Evolutionary conservation across 2,888 invertebrate genomes (phyloP), one percentile per base, ranked within the genome.

Genomic region (Yponomeuta malinellus): DNA sequence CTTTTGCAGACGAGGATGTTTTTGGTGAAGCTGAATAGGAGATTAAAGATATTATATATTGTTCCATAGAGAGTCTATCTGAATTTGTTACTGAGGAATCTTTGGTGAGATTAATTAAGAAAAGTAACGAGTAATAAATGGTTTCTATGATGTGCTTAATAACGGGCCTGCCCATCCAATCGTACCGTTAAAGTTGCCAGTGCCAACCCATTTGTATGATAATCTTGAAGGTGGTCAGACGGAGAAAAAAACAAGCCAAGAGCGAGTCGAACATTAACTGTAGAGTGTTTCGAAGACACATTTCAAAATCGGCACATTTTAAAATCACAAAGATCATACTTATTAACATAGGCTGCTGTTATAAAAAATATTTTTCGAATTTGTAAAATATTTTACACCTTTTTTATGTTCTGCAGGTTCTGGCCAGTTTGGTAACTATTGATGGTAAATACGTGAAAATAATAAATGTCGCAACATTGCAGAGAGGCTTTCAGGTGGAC

Each of bases 161-260:
- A 59, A 59, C 52, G 52, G 52, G 12, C 12, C 15, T 59, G 52
- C 52, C 52, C 15, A 59, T 59, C 52, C 52, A 59, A 59, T 59
- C 52, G 52, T 59, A 59, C 52, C 52, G 52, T 59, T 59, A 59
- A 59, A 59, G 52, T 59, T 59, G 52, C 15, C 52, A 59, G 15
- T 59, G 12, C 52, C 52, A 59, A 15, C 67, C 67, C 67, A 67
- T 67, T 67, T 67, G 67, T 67, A 67, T 67, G 67, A 37, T 67
- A 67, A 67, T 67, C n/a, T 12, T 31, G 31, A 9, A 29, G 31
- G 15, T 33, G 67, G 67, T 37, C n/a, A 33, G 67, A 33, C 67
- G 31, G 65, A 67, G 33, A 67, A 67, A 67, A 23, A 67, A 33
- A 43, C 43, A 43, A 9, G 43, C 43, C 43, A 43, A 43, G 43